Evolutionary conservation across 2,113 vertebrate species (phyloP), one percentile per base, ranked within the genome.

Genomic region (Tretioscincus oriximinensis): DNA sequence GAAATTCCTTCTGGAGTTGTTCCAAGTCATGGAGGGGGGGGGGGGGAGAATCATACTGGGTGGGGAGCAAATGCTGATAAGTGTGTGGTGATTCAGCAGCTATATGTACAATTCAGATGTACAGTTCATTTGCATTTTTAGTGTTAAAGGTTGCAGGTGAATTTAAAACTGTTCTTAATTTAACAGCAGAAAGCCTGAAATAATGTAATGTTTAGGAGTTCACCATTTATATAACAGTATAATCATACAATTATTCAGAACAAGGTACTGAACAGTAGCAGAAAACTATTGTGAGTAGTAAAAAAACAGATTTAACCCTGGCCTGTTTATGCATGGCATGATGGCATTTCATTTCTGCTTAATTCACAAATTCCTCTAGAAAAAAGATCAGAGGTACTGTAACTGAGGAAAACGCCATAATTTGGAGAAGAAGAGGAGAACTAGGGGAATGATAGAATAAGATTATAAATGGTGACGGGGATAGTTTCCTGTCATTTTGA

Each of bases 1-100:
- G 81, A 89, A 74, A 61, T 81, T 79, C 73, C 47, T 47, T 47
- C 51, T 85, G 77, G 58, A 74, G 24, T 14, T 63, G 16, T 84
- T 91, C 75, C 64, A 85, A 80, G 70, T 64, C 76, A 12, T 74
- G 2, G 35, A n/a, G n/a, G n/a, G 51, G 51, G 54, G 54, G 54
- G 12, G 12, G 4, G 54, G 16, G 12, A 81, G 88, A 86, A 73
- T 2, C 3, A 14, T 5, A 76, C 67, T 51, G 78, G 76, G 5
- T 63, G 58, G 1, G 85, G 26, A 22, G 47, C 4, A 77, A 75
- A 29, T n/a, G 78, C 11, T 77, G 88, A 87, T 77, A 80, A 83
- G 0, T 67, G 24, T 41, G 2, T 18, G 77, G 64, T 35, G 77
- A 82, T 85, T 86, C 54, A 82, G 64, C 70, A 90, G 0, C 54